Evolutionary conservation across 2,797 vertebrate species (phyloP).

Genomic region (Sciaenops ocellatus): DNA sequence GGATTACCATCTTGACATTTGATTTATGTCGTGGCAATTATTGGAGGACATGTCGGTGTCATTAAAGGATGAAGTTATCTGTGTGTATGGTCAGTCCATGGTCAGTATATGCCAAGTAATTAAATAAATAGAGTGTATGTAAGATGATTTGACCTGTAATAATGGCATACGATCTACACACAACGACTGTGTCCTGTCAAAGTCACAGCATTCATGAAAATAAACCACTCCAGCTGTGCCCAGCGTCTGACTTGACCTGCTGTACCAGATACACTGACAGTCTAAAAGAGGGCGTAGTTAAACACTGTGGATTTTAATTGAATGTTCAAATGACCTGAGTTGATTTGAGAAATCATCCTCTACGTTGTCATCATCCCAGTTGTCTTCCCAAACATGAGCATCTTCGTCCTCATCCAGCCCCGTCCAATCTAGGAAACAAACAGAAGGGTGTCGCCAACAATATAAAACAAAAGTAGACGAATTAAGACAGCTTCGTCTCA

Average conservation of each 20-base stretch:
- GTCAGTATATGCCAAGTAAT: neutral
- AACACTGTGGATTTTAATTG: neutral
- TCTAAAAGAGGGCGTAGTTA: neutral
- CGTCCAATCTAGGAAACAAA: slow-evolving; percentile 91
- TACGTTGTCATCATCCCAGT: slow-evolving; percentile 99
- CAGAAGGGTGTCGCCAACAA: neutral
- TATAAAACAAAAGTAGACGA: neutral
- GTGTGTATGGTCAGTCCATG: neutral
- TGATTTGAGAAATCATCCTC: slow-evolving; percentile 99
- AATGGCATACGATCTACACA: neutral
- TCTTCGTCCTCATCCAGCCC: slow-evolving; percentile 98
- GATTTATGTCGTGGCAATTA: neutral
- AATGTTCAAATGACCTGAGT: slow-evolving; percentile 86
- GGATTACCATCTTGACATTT: neutral
- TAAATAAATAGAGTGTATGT: neutral
- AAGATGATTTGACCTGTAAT: neutral
- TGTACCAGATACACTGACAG: neutral
- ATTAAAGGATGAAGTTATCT: neutral
- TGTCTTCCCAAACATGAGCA: slow-evolving; percentile 99
- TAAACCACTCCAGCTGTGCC: neutral
- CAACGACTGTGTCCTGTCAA: neutral
- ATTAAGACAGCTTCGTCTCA: neutral
- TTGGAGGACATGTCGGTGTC: neutral
- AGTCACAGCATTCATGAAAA: neutral
- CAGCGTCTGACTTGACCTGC: neutral